Evolutionary conservation across 2,113 vertebrate species (phyloP).

Genomic region (Azemiops feae): DNA sequence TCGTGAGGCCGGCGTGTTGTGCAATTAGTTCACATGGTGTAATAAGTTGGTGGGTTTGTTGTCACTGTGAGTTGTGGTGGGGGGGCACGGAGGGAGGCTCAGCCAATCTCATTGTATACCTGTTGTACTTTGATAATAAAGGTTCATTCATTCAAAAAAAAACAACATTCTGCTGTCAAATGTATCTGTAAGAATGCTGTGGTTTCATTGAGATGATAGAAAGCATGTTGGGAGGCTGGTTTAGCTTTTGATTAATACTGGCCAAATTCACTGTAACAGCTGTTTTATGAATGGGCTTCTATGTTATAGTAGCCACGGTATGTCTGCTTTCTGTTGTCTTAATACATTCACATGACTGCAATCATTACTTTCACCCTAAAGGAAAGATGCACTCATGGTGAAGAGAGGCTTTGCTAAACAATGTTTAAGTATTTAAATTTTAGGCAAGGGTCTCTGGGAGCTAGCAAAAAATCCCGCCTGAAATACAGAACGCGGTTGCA

Average conservation of each 20-base stretch:
- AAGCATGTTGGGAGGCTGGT: not conserved
- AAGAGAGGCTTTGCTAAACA: not conserved
- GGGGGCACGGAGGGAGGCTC: too few species aligned
- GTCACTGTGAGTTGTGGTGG: too few species aligned
- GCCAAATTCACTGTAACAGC: not conserved
- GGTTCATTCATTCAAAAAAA: too few species aligned
- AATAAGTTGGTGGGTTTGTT: too few species aligned
- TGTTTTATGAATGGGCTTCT: not conserved
- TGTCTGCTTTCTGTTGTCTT: not conserved
- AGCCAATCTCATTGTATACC: too few species aligned
- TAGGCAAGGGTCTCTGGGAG: not conserved
- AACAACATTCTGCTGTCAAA: not conserved
- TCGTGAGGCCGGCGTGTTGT: too few species aligned
- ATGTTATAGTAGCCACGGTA: not conserved
- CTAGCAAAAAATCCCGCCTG: not conserved
- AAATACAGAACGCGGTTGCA: not conserved
- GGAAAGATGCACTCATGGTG: not conserved
- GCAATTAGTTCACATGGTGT: too few species aligned
- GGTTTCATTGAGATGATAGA: not conserved
- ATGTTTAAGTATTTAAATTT: not conserved
- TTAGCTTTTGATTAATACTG: not conserved
- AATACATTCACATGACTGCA: not conserved
- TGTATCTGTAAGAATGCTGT: not conserved
- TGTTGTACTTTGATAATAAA: too few species aligned
- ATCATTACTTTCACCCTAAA: not conserved